phyloP scores from a whole-genome alignment of 1,140 invertebrate species.

The Scaptomyza hsui region DNA sequence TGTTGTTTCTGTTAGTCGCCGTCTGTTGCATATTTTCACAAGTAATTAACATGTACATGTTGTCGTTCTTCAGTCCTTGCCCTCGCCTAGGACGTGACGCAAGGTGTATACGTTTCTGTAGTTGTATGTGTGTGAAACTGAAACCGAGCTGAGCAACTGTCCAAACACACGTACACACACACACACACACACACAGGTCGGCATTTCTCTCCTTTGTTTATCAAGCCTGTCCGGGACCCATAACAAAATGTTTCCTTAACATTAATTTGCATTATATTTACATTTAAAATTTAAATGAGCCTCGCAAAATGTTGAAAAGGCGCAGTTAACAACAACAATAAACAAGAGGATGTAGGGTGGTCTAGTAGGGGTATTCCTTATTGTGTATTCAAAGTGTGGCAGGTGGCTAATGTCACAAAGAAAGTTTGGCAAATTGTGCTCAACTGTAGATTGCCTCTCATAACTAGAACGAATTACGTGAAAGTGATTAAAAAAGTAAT shows the following conservation, averaged over 20 bases:
- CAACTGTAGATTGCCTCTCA: slow-evolving; percentile 1
- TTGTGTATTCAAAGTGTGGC: slow-evolving; percentile 5
- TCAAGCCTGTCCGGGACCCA: slow-evolving; percentile 27
- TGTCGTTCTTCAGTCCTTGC: slow-evolving; percentile 60
- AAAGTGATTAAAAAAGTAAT: slow-evolving; percentile 20
- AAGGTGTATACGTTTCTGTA: slow-evolving; percentile 1
- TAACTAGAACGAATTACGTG: slow-evolving; percentile 14
- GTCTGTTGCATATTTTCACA: slow-evolving; percentile 82
- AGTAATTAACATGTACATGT: slow-evolving; percentile 80
- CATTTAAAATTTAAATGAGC: slow-evolving; percentile 75
- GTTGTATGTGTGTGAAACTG: slow-evolving; percentile 14
- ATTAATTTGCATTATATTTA: slow-evolving; percentile 80
- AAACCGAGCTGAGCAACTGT: slow-evolving; percentile 60
- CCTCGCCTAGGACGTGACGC: slow-evolving; percentile 40
- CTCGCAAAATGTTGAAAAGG: slow-evolving; percentile 27
- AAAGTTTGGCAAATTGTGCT: slow-evolving; percentile 21
- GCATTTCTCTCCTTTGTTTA: slow-evolving; percentile 50
- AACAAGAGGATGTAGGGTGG: not conserved
- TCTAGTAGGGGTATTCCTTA: not conserved
- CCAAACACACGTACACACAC: slow-evolving; percentile 45
- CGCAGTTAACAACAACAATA: slow-evolving; percentile 37
- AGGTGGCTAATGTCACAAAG: slow-evolving; percentile 35
- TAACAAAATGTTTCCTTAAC: slow-evolving; percentile 70
- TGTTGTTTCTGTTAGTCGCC: slow-evolving; percentile 42
- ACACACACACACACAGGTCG: slow-evolving; percentile 2